phyloP scores from a whole-genome alignment of 2,113 vertebrate species.

The Pteropus alecto region DNA sequence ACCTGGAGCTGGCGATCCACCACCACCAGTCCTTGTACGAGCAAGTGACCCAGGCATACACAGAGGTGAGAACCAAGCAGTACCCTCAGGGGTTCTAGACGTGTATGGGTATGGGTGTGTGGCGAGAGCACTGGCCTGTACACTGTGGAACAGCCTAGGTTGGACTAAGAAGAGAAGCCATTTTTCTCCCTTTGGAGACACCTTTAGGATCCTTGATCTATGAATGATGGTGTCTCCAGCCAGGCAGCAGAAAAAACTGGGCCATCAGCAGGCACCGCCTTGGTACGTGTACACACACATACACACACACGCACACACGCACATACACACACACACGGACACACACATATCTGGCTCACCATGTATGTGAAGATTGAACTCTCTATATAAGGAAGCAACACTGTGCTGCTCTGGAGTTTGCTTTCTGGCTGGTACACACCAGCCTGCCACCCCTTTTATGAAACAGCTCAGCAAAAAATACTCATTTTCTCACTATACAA shows the following conservation, averaged over 20 bases:
- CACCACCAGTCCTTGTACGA: slow-evolving; percentile 98
- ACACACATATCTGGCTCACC: neutral
- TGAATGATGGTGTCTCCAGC: neutral
- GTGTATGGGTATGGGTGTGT: neutral
- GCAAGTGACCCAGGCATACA: slow-evolving; percentile 98
- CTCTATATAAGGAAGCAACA: neutral
- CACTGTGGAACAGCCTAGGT: neutral
- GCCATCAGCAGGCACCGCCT: neutral
- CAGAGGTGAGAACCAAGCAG: slow-evolving; percentile 87
- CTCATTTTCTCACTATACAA: neutral
- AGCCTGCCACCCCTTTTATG: neutral
- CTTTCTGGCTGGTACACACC: neutral
- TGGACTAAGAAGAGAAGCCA: neutral
- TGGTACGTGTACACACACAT: accelerated
- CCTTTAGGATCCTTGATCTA: neutral
- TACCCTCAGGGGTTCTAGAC: neutral
- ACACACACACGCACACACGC: neutral
- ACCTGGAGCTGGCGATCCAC: slow-evolving; percentile 96
- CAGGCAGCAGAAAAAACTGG: neutral
- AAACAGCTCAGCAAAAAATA: neutral
- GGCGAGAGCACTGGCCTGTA: neutral
- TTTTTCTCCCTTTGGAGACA: neutral
- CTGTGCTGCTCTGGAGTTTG: neutral
- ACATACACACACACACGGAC: neutral
- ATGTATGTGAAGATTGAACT: neutral